Conservation (phyloP, 2,113 vertebrate genomes). For the Cyphomyrus discorhynchus region DNA sequence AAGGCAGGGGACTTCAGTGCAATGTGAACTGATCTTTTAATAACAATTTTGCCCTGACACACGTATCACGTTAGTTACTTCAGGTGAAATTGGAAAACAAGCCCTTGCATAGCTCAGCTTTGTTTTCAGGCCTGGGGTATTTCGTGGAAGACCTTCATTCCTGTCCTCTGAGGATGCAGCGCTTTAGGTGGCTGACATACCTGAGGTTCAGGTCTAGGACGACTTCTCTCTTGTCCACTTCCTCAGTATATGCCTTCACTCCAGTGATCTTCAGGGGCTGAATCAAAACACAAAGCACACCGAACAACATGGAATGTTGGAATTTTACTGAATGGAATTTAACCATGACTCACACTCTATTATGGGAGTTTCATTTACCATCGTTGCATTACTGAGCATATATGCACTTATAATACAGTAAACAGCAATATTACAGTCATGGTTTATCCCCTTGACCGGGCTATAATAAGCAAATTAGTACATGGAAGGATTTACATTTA, state of each 20-base stretch:
- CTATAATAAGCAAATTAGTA: not conserved
- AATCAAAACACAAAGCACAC: slow-evolving; percentile 28
- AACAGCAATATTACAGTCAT: not conserved
- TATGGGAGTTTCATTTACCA: not conserved
- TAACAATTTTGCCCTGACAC: not conserved
- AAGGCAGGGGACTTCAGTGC: not conserved
- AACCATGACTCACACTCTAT: not conserved
- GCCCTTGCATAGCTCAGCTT: not conserved
- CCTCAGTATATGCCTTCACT: slow-evolving; percentile 74
- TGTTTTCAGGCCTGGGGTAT: not conserved
- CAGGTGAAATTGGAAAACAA: not conserved
- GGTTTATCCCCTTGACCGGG: not conserved
- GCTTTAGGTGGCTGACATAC: slow-evolving; percentile 46
- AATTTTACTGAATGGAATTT: not conserved
- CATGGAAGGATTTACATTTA: not conserved
- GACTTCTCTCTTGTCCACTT: slow-evolving; percentile 73
- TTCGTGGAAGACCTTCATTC: not conserved
- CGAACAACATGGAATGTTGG: not conserved
- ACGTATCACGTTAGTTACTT: not conserved
- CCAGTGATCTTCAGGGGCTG: slow-evolving; percentile 83
- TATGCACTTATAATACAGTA: not conserved
- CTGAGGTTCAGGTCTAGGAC: slow-evolving; percentile 79
- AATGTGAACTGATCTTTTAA: not conserved
- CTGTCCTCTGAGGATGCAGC: not conserved
- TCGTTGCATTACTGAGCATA: not conserved